A percentile compares a stretch with the other conserved stretches of the same genome.
Evolutionary conservation across 2,113 vertebrate species (phyloP).

Genomic region (Hemibagrus wyckioides): DNA sequence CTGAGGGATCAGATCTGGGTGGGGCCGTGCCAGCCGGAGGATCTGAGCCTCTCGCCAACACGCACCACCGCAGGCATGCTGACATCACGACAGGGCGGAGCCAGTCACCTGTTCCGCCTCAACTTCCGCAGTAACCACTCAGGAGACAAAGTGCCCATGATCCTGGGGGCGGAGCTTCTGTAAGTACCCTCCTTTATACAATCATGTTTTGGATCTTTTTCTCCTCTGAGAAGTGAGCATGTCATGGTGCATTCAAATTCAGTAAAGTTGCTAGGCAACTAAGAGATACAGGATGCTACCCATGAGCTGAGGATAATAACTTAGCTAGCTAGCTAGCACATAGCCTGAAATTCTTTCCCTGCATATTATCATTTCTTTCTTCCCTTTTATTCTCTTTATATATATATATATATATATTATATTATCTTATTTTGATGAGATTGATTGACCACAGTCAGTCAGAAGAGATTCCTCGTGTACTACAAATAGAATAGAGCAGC

Average conservation of each 20-base stretch:
- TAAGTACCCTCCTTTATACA: conserved; percentile 71
- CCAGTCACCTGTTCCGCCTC: conserved; percentile 82
- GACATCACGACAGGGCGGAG: conserved; percentile 73
- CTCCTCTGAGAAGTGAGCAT: too few species aligned
- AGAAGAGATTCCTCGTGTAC: neutral
- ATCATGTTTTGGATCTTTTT: neutral
- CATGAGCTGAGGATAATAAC: neutral
- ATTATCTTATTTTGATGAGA: neutral
- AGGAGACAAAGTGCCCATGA: conserved; percentile 81
- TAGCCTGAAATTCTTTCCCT: neutral
- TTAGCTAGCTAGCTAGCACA: neutral
- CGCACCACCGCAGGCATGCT: conserved; percentile 77
- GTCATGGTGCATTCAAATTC: neutral
- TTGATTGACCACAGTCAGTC: neutral
- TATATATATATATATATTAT: too few species aligned
- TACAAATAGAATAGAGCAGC: neutral
- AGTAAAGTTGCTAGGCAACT: neutral
- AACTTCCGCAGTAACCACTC: conserved; percentile 84
- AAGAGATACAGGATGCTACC: neutral
- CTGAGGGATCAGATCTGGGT: conserved; percentile 87
- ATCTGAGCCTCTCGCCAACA: conserved; percentile 76
- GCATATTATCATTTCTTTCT: neutral
- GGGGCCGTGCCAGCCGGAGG: conserved; percentile 74
- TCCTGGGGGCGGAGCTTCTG: conserved; percentile 85
- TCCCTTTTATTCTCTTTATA: neutral